Base-by-base conservation (phyloP, 2,888 invertebrate genomes). In the Leptogaster cylindrica region DNA sequence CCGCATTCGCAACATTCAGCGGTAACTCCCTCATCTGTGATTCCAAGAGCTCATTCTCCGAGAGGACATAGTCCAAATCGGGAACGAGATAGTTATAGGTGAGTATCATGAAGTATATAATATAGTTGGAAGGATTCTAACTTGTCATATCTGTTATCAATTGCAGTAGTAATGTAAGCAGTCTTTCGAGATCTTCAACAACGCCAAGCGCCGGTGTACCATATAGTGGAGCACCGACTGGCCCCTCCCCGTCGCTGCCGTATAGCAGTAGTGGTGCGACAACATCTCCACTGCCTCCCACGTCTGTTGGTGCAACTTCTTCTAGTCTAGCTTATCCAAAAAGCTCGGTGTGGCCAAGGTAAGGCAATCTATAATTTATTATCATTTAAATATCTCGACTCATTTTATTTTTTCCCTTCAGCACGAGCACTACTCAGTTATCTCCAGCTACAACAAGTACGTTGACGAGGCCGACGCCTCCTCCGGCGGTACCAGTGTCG, bases 51-150 rank as follows among this genome's bases (percentile, higher is more conserved):
- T 66, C 89, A 90, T 79, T 90, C 91, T 46, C 91, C 92, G 14
- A 85, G 90, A 74, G 89, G 89, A 68, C 91, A 89, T 78, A 90
- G 90, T 79, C 90, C 92, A 61, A 88, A 84, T 74, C 85, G 92
- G 75, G 93, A 93, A 80, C 85, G 93, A 73, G 93, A 93, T 77
- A 91, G 89, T 81, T 93, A 91, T 83, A 92, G 92, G 93, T 93
- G 84, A 74, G 73, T 70, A 6, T 1, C 58, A 48, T 31, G 36
- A 48, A 52, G 14, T 51, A 48, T 25, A 74, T 48, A 48, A 72
- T 69, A 16, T 36, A 12, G 8, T 23, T n/a, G n/a, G n/a, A n/a
- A 3, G 1, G 18, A 52, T 25, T 12, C 6, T 48, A 61, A 25
- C 25, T 20, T 7, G n/a, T 48, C 2, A 39, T 20, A 20, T 14